phyloP scores from a whole-genome alignment of 1,140 invertebrate genomes.

The Chrysomallon squamiferum region DNA sequence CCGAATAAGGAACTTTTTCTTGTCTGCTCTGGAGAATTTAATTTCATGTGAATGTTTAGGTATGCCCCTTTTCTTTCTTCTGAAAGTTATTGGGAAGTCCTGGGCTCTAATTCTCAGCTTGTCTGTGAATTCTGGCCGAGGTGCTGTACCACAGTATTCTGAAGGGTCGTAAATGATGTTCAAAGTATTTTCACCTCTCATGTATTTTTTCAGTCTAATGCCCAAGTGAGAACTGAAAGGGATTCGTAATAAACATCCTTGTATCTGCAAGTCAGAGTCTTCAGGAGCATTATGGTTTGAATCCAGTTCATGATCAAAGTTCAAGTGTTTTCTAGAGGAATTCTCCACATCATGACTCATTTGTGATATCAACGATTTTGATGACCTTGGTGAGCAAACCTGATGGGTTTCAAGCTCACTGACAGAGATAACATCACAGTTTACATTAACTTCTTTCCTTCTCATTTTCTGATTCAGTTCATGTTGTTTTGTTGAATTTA shows the following conservation, averaged over 20 bases:
- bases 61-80: slow-evolving; percentile 28
- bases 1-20: slow-evolving; percentile 30
- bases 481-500: slow-evolving; percentile 11
- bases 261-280: slow-evolving; percentile 9
- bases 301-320: slow-evolving; percentile 27
- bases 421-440: slow-evolving; percentile 50
- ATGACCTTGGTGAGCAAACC: slow-evolving; percentile 30
- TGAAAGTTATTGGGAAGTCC: slow-evolving; percentile 40
- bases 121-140: slow-evolving; percentile 34
- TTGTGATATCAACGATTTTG: slow-evolving; percentile 46
- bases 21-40: slow-evolving; percentile 38
- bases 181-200: slow-evolving; percentile 31
- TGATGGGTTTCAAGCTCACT: slow-evolving; percentile 15
- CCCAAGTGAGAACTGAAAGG: slow-evolving; percentile 41
- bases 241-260: slow-evolving; percentile 36
- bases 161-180: slow-evolving; percentile 33
- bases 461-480: slow-evolving; percentile 17
- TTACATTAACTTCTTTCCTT: slow-evolving; percentile 33
- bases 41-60: slow-evolving; percentile 31
- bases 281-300: too few relatives aligned
- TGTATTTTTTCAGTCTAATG: slow-evolving; percentile 40
- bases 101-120: slow-evolving; percentile 32
- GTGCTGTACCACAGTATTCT: slow-evolving; percentile 29
- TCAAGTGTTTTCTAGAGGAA: slow-evolving; percentile 20
- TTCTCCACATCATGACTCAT: slow-evolving; percentile 33